Conservation (phyloP, 2,888 invertebrate species). For the Celastrina argiolus region DNA sequence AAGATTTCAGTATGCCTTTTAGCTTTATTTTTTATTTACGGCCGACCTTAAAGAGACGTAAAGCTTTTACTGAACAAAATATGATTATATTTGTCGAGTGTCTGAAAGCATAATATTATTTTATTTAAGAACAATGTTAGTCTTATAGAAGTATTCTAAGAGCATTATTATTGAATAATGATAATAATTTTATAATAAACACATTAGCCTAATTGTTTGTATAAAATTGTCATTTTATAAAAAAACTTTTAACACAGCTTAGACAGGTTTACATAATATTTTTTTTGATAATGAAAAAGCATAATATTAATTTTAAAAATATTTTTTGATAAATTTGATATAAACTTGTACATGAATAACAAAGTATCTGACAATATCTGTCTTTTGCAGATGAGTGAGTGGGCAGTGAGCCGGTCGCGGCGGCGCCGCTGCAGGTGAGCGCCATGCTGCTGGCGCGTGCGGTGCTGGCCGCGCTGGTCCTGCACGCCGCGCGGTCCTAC, state of each 20-base stretch:
- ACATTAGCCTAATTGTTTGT: no score
- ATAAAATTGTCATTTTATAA: no score
- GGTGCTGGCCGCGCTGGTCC: conserved; percentile 41
- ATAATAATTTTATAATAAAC: no score
- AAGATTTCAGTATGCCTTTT: background rate
- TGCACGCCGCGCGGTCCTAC: conserved; percentile 61
- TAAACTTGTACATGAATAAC: background rate
- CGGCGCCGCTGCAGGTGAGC: conserved; percentile 67
- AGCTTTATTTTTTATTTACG: conserved; percentile 1
- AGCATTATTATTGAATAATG: no score
- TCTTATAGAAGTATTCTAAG: background rate
- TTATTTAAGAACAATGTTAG: background rate
- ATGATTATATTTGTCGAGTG: background rate
- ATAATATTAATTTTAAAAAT: no score
- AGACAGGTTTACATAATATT: no score
- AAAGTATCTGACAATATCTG: background rate
- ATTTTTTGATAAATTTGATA: no score
- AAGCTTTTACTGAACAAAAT: conserved; percentile 2
- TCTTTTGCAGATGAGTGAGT: conserved; percentile 58
- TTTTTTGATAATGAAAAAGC: no score
- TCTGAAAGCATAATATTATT: background rate
- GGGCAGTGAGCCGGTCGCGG: conserved; percentile 52
- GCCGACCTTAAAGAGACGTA: background rate
- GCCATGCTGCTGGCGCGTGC: conserved; percentile 48
- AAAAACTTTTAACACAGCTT: no score